Evolutionary conservation across 2,797 vertebrate species (phyloP).

Genomic region (Peromyscus attwateri): DNA sequence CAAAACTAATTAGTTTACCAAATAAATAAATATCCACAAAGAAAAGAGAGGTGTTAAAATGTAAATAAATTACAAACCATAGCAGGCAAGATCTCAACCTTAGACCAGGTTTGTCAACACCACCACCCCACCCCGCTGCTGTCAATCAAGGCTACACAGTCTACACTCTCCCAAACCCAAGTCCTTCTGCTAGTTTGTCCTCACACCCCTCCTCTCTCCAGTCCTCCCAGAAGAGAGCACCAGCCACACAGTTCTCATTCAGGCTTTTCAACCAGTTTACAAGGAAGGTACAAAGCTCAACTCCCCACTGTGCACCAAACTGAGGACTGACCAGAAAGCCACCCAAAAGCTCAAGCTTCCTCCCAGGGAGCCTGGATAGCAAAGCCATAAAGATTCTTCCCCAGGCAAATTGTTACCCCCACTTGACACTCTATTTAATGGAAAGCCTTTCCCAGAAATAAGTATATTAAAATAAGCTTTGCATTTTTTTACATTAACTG

Average conservation of each 20-base stretch:
- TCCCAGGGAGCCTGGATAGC: slow-evolving; percentile 66
- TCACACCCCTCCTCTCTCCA: not conserved
- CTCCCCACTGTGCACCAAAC: slow-evolving; percentile 36
- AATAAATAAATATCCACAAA: not conserved
- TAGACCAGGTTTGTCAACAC: not conserved
- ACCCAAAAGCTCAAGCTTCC: slow-evolving; percentile 61
- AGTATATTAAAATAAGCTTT: slow-evolving; percentile 83
- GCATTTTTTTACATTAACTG: slow-evolving; percentile 82
- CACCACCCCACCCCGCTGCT: not conserved
- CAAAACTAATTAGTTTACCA: not conserved
- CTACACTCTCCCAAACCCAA: not conserved
- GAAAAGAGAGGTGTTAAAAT: not conserved
- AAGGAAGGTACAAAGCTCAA: slow-evolving; percentile 55
- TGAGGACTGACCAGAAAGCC: slow-evolving; percentile 54
- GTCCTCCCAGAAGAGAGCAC: slow-evolving; percentile 7
- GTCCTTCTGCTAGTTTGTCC: not conserved
- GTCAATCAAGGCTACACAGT: not conserved
- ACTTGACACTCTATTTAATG: slow-evolving; percentile 80
- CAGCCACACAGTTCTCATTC: not conserved
- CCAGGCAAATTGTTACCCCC: slow-evolving; percentile 74
- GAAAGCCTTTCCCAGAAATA: slow-evolving; percentile 79
- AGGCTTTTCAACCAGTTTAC: slow-evolving; percentile 43
- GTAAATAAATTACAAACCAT: not conserved
- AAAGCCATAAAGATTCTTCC: slow-evolving; percentile 73
- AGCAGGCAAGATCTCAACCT: not conserved